Evolutionary conservation across 2,113 vertebrate species (phyloP).

Genomic region (Grallaria varia): DNA sequence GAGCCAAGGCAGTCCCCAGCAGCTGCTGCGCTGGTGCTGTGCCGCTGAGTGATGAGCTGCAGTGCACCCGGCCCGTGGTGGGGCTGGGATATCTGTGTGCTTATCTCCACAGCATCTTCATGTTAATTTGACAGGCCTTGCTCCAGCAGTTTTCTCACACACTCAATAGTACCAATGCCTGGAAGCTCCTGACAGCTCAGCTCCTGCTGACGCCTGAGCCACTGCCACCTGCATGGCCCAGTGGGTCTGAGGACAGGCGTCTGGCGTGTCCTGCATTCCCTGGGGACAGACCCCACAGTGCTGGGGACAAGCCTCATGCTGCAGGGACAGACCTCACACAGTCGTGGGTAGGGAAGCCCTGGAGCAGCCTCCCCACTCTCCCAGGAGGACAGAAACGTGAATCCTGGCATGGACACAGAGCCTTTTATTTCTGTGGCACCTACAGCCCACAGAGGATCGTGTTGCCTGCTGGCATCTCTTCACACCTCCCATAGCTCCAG

Average conservation of each 20-base stretch:
- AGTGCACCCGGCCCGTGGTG: background rate
- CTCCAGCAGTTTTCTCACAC: background rate
- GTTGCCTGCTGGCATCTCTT: background rate
- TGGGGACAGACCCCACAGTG: background rate
- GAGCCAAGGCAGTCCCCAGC: background rate
- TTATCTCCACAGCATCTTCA: background rate
- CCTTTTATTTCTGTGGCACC: background rate
- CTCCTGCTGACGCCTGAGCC: rapidly evolving
- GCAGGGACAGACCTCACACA: background rate
- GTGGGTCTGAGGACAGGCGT: rapidly evolving
- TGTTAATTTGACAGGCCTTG: background rate
- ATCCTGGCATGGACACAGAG: background rate
- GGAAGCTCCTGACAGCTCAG: background rate
- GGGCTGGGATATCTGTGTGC: background rate
- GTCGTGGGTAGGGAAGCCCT: background rate
- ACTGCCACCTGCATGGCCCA: background rate
- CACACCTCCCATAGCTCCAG: background rate
- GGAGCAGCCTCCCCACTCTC: background rate
- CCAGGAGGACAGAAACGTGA: background rate
- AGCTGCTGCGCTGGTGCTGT: background rate
- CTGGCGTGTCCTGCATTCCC: background rate
- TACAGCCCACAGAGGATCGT: background rate
- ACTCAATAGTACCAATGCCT: background rate
- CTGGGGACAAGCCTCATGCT: background rate
- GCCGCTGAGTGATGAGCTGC: background rate